Evolutionary conservation across 2,888 invertebrate genomes (phyloP), one percentile per base, ranked within the genome.

Genomic region (Caenorhabditis uteleia): DNA sequence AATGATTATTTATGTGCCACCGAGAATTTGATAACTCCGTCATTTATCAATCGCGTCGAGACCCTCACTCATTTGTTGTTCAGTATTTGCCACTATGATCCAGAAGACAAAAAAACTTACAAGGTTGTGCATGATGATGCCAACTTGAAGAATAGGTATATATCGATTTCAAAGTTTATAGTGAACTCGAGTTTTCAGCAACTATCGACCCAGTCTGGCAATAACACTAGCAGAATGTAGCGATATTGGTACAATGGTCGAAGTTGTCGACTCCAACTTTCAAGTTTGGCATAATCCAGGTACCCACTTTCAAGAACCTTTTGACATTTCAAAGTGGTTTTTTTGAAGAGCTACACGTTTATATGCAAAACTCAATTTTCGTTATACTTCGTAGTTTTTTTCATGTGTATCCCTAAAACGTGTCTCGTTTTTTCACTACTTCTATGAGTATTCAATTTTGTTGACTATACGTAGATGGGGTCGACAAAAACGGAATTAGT

Each of bases 271-370:
- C 2, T 16, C 16, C 16, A 46, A 33, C 26, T 16, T 33, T 33
- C 33, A 34, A 47, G 38, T 21, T 16, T 47, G 47, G 47, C n/a
- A 29, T 14, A 45, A 45, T 14, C 29, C 45, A 45, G 45, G 45
- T 45, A 8, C 5, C 21, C 25, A 3, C 3, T 23, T 20, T 20
- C 40, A 40, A 40, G 14, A 40, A 6, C 25, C 25, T 18, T 18
- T 36, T 16, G 36, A 36, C 36, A 36, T 36, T 20, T 36, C 16
- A 7, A 36, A 16, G 20, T 36, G n/a, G n/a, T n/a, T n/a, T n/a
- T n/a, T n/a, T n/a, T n/a, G n/a, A n/a, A n/a, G n/a, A n/a, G n/a
- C n/a, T n/a, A 40, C 40, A 40, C 20, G 16, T 40, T 18, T 40
- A 18, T 40, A 40, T 40, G 40, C 40, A 40, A 20, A 40, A 40